Evolutionary conservation across 2,797 vertebrate genomes (phyloP), one percentile per base, ranked within the genome.

Genomic region (Hydrocynus forskahlii): DNA sequence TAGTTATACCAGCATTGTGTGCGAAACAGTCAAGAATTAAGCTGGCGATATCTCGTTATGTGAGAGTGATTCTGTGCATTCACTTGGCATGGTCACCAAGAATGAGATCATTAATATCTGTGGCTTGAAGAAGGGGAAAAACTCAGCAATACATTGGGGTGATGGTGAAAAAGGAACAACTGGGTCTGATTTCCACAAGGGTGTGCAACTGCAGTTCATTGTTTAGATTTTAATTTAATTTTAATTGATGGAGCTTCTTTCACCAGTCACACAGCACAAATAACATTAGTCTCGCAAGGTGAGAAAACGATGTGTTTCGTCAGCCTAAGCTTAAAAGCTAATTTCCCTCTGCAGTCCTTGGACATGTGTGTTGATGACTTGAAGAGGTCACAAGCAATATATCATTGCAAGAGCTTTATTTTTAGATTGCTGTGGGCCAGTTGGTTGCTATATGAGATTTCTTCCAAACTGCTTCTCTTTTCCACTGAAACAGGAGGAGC

Each of bases 221-320:
- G 25, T 57, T 82, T 77, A 66, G 38, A 82, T 48, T 77, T 71
- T 82, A 78, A 82, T 82, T 71, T 62, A 54, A 71, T 81, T 72
- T 67, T 52, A 60, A 78, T 78, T 78, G 57, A 73, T 73, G 69
- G 45, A 35, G 21, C 50, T 60, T 73, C 66, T 75, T 68, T 67
- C 75, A 73, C 69, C 75, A 25, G 75, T 59, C 50, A 35, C 60
- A 48, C 68, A 2, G 23, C 52, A 68, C 60, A 78, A 64, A 67
- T 68, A 82, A 23, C 40, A 78, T 82, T 82, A 82, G 69, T 78
- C 60, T 82, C 75, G 2, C 45, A 9, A 78, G 72, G 60, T 73
- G 69, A 60, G 70, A 68, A 82, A 78, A 78, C 52, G 8, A 38
- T 68, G 38, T 59, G 52, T 78, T 82, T 74, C 74, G 7, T 25